Evolutionary conservation across 2,113 vertebrate genomes (phyloP).

Genomic region (Nymphicus hollandicus): DNA sequence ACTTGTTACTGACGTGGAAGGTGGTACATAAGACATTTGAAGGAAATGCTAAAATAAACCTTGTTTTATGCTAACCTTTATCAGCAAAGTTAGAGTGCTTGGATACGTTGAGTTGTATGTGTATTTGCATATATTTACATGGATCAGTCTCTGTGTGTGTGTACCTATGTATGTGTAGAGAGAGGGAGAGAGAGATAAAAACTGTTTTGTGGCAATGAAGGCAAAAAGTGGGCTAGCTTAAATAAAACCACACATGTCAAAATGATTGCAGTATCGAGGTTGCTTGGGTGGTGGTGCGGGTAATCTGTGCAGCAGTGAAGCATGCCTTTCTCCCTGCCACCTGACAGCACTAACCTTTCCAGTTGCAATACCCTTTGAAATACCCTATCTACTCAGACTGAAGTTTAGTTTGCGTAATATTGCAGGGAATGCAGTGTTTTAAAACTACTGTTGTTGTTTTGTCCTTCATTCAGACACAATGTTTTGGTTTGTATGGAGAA

Average conservation of each 20-base stretch:
- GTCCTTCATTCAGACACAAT: conserved; percentile 38
- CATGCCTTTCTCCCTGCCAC: not conserved
- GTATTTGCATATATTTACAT: accelerated
- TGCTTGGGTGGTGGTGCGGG: not conserved
- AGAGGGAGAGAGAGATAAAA: not conserved
- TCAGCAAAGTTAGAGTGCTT: not conserved
- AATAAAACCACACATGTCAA: not conserved
- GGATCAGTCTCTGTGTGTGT: not conserved
- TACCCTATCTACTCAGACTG: not conserved
- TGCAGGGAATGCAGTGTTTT: conserved; percentile 39
- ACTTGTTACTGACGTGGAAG: not conserved
- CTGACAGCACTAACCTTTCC: not conserved
- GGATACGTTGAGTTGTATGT: not conserved
- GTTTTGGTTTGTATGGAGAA: conserved; percentile 64
- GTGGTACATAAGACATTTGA: not conserved
- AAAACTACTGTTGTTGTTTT: conserved; percentile 60
- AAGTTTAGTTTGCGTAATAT: conserved; percentile 17
- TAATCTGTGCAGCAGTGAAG: not conserved
- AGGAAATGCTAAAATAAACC: not conserved
- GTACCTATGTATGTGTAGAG: not conserved
- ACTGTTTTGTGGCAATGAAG: not conserved
- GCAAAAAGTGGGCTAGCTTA: not conserved
- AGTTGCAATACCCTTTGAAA: not conserved
- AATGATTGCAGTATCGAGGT: not conserved
- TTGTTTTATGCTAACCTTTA: not conserved